Conservation (phyloP, 2,113 vertebrate genomes). For the Percopsis transmontana region DNA sequence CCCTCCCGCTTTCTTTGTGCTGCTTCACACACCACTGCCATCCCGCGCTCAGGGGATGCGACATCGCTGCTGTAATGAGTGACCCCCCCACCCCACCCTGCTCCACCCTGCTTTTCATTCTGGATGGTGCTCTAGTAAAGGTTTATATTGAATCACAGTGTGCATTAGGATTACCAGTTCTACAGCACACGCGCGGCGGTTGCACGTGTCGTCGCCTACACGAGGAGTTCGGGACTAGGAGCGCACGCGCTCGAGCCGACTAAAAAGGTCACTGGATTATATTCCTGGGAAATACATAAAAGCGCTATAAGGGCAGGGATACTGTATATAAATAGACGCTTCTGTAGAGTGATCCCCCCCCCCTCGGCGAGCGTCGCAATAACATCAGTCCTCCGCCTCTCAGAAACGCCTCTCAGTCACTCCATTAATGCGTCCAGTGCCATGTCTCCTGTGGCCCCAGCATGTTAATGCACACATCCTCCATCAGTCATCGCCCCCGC, state of each 20-base stretch:
- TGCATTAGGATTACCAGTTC: too few species aligned
- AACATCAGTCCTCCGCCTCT: conserved; percentile 68
- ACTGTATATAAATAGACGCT: conserved; percentile 32
- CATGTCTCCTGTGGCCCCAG: conserved; percentile 65
- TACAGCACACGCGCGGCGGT: too few species aligned
- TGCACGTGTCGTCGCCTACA: conserved; percentile 10
- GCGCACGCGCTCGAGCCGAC: not conserved
- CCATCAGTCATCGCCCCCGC: conserved; percentile 67
- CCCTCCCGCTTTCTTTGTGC: conserved; percentile 64
- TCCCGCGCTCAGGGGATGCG: conserved; percentile 39
- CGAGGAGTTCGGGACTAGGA: too few species aligned
- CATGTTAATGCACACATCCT: conserved; percentile 69
- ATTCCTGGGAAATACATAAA: conserved; percentile 65
- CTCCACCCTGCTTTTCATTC: not conserved
- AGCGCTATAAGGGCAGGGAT: conserved; percentile 55
- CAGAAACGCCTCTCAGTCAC: conserved; percentile 70
- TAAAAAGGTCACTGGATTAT: conserved; percentile 66
- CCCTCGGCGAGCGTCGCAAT: conserved; percentile 57
- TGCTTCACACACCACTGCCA: conserved; percentile 57
- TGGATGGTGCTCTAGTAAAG: too few species aligned
- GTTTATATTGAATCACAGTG: too few species aligned
- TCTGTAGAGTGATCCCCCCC: conserved; percentile 57
- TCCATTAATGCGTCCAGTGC: conserved; percentile 75
- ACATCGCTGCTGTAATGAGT: conserved; percentile 29
- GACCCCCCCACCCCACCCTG: conserved; percentile 36